A percentile compares a stretch with the other conserved stretches of the same genome.
Conservation (phyloP, 1,140 invertebrate species). For the Bombus impatiens region DNA sequence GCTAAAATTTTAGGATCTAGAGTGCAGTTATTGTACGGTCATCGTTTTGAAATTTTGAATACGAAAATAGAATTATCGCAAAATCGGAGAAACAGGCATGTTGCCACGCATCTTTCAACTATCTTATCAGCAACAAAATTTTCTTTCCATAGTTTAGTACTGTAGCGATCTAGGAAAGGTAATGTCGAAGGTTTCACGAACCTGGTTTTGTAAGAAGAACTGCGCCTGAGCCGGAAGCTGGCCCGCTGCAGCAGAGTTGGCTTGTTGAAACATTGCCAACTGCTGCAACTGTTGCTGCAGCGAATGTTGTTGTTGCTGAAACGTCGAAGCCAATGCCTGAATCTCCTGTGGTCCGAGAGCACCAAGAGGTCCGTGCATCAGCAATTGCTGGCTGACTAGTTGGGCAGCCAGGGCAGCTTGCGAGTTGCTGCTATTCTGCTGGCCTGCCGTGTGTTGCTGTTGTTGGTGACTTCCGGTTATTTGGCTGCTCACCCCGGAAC, state of each 20-base stretch:
- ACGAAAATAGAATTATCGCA: too few species aligned
- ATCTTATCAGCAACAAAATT: background rate
- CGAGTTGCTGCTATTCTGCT: constrained; percentile 79
- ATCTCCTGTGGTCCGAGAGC: constrained; percentile 85
- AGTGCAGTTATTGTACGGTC: too few species aligned
- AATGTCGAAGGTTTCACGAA: constrained; percentile 71
- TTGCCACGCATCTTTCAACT: too few species aligned
- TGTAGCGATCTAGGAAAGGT: too few species aligned
- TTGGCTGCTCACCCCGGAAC: constrained; percentile 83
- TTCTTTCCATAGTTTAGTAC: background rate
- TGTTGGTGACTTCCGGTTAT: constrained; percentile 77
- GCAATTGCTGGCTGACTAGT: constrained; percentile 85
- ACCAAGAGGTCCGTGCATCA: constrained; percentile 82
- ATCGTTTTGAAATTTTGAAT: too few species aligned
- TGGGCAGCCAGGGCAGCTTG: constrained; percentile 86
- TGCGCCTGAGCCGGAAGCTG: constrained; percentile 86
- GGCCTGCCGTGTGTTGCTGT: constrained; percentile 66
- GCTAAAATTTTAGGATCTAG: too few species aligned
- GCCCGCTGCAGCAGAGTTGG: constrained; percentile 80
- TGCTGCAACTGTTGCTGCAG: constrained; percentile 88
- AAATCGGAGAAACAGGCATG: too few species aligned
- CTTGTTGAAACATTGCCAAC: constrained; percentile 87
- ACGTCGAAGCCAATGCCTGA: constrained; percentile 85
- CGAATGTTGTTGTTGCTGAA: constrained; percentile 86
- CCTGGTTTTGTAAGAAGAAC: constrained; percentile 92